Conservation (phyloP, 2,113 vertebrate genomes). For the Rhabdomys dilectus region DNA sequence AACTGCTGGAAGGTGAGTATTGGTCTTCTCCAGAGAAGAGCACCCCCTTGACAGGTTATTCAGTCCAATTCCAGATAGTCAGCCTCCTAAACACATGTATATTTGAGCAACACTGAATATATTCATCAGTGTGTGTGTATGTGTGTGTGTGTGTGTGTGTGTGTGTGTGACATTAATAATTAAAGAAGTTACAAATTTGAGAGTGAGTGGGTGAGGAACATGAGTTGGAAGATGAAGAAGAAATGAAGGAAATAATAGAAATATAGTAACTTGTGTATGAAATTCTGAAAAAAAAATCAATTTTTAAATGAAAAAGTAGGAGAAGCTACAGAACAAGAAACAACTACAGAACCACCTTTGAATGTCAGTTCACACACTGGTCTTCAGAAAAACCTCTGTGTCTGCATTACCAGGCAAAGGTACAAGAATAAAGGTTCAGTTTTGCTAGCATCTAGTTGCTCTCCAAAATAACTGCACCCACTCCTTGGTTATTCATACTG, state of each 20-base stretch:
- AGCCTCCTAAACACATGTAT: background rate
- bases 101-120: background rate
- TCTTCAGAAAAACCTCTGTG: background rate
- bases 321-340: background rate
- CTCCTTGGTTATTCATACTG: background rate
- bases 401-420: background rate
- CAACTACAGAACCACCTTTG: background rate
- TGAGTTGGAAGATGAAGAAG: background rate
- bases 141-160: too few species aligned
- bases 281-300: too few species aligned
- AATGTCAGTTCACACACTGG: background rate
- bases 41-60: background rate
- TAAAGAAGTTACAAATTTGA: background rate
- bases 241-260: background rate
- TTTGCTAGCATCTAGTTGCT: background rate
- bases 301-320: background rate
- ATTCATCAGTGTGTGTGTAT: background rate
- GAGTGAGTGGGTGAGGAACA: background rate
- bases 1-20: background rate
- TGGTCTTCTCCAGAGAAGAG: background rate
- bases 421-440: background rate
- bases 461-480: background rate
- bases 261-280: background rate
- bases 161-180: background rate
- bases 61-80: background rate